Evolutionary conservation across 2,113 vertebrate genomes (phyloP).

Genomic region (Todiramphus chloris): DNA sequence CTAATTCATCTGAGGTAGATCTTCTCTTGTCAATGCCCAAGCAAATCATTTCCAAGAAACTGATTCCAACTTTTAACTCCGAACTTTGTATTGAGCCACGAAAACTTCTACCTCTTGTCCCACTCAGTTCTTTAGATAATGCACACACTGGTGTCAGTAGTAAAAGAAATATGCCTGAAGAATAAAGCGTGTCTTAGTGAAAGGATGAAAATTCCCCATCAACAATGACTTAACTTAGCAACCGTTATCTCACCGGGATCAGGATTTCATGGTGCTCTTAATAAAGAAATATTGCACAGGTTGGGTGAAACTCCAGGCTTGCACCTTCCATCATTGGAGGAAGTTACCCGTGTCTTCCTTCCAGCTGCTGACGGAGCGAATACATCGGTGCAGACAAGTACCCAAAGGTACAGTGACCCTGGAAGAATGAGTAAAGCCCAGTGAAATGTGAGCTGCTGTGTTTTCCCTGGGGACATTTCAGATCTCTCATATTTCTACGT

Average conservation of each 20-base stretch:
- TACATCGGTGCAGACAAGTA: accelerated
- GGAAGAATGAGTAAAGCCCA: not conserved
- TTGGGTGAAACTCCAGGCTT: not conserved
- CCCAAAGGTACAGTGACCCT: not conserved
- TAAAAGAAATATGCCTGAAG: not conserved
- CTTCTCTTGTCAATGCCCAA: not conserved
- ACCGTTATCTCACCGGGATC: not conserved
- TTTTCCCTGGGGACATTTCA: not conserved
- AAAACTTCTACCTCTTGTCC: not conserved
- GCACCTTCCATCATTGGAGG: not conserved
- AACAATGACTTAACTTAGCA: not conserved
- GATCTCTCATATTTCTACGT: not conserved
- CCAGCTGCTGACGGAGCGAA: not conserved
- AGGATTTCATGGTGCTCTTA: not conserved
- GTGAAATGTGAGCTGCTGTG: not conserved
- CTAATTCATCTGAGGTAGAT: not conserved
- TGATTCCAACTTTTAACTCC: not conserved
- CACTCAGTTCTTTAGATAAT: not conserved
- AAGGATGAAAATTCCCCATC: not conserved
- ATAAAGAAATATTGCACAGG: not conserved
- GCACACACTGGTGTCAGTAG: not conserved
- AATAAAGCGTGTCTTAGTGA: not conserved
- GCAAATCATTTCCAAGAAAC: not conserved
- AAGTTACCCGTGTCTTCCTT: not conserved
- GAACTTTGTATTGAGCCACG: not conserved